A percentile compares a stretch with the other conserved stretches of the same genome.
Conservation (phyloP, 2,888 invertebrate genomes). For the Cacoxenus indagator region DNA sequence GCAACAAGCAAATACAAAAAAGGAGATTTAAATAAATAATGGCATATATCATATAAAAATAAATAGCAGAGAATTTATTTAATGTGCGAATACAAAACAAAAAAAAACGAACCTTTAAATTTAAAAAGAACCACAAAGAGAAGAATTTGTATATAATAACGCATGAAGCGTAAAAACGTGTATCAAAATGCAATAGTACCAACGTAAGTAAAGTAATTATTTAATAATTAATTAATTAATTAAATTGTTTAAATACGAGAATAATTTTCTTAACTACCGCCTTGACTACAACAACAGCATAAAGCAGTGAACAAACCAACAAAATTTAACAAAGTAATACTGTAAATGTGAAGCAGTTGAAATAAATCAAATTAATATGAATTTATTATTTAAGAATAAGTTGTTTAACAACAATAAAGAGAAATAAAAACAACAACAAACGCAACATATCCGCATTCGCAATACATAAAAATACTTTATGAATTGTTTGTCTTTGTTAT, state of each 20-base stretch:
- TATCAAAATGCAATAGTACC: constrained; percentile 52
- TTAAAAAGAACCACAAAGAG: constrained; percentile 41
- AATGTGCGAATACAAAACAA: constrained; percentile 34
- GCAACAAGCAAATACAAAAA: constrained; percentile 36
- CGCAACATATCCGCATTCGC: constrained; percentile 51
- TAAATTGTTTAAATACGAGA: constrained; percentile 2
- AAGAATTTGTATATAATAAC: constrained; percentile 19
- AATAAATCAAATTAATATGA: constrained; percentile 32
- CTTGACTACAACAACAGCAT: constrained; percentile 18
- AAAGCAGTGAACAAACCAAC: constrained; percentile 27
- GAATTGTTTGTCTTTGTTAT: neutral
- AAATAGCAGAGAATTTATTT: constrained; percentile 31
- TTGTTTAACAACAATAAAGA: too few species aligned
- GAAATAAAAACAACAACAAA: constrained; percentile 34
- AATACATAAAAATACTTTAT: constrained; percentile 18
- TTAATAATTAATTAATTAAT: constrained; percentile 40
- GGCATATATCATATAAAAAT: constrained; percentile 1
- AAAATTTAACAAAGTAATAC: neutral
- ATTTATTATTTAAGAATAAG: constrained; percentile 35
- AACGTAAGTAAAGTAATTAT: constrained; percentile 58
- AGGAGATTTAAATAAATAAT: constrained; percentile 16
- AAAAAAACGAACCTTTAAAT: constrained; percentile 28
- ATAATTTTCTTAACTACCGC: constrained; percentile 22
- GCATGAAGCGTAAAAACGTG: constrained; percentile 13
- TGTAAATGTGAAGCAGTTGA: constrained; percentile 2